These are phyloP conservation scores for Actenoides hombroni DNA, from an alignment of 2,113 vertebrate genomes.

Conservation along the genomic window DNA sequence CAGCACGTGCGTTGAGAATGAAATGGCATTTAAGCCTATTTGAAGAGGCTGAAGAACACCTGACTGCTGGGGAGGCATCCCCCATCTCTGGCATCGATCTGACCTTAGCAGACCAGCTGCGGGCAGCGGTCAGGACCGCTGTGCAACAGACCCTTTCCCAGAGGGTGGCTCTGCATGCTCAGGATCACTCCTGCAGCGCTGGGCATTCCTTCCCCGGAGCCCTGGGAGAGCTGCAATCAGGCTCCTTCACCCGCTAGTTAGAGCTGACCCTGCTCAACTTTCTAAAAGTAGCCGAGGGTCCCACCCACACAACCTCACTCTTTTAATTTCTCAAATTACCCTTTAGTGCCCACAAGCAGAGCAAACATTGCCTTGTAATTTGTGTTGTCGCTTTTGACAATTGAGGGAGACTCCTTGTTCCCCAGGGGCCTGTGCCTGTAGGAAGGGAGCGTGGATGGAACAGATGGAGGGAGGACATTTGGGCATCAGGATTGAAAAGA, in stretches of 20 bases:
- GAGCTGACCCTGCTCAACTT: constrained; percentile 71
- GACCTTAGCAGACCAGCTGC: background rate
- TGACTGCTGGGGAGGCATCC: background rate
- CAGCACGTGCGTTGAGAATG: background rate
- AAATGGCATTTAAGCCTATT: background rate
- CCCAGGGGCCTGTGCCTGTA: constrained; percentile 13
- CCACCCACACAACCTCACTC: constrained; percentile 59
- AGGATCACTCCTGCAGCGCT: background rate
- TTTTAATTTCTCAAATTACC: constrained; percentile 73
- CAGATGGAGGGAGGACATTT: background rate
- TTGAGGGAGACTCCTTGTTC: constrained; percentile 54
- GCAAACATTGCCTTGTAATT: constrained; percentile 81
- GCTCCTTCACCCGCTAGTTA: constrained; percentile 69
- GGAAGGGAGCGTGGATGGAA: background rate
- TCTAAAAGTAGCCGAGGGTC: constrained; percentile 58
- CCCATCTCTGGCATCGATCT: background rate
- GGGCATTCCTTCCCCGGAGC: background rate
- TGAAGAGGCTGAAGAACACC: background rate
- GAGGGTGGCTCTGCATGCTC: background rate
- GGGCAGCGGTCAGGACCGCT: background rate
- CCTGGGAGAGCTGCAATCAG: constrained; percentile 42
- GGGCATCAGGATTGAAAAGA: background rate
- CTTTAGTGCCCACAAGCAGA: constrained; percentile 72
- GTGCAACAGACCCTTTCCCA: background rate
- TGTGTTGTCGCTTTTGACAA: constrained; percentile 58